These are phyloP conservation scores for Borostomias antarcticus DNA, from an alignment of 2,797 vertebrate species.

Conservation along the genomic window DNA sequence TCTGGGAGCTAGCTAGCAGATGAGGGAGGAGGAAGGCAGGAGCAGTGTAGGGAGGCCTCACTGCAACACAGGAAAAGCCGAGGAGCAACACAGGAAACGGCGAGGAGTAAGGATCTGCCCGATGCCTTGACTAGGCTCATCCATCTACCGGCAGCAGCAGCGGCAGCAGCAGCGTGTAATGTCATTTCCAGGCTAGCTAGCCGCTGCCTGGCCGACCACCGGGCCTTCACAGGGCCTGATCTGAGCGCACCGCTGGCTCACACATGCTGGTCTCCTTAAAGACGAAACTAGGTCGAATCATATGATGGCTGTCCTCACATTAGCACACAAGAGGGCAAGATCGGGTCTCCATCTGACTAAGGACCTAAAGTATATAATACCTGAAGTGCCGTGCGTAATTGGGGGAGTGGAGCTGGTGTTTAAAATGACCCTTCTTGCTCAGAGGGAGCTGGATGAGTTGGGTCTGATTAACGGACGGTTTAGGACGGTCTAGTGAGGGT, in stretches of 20 bases:
- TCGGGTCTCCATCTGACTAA: too few relatives aligned
- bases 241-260: conserved; percentile 50
- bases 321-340: too few relatives aligned
- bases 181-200: conserved; percentile 65
- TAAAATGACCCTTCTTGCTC: too few relatives aligned
- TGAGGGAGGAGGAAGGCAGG: neutral
- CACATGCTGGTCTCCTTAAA: conserved; percentile 63
- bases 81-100: conserved; percentile 52
- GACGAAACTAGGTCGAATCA: conserved; percentile 64
- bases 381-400: neutral
- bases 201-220: conserved; percentile 19
- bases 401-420: neutral
- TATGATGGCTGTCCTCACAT: conserved; percentile 27
- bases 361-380: too few relatives aligned
- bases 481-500: too few relatives aligned
- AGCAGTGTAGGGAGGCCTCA: conserved; percentile 26
- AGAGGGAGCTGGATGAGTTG: too few relatives aligned
- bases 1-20: neutral
- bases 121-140: conserved; percentile 49
- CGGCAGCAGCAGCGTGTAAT: conserved; percentile 66
- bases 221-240: conserved; percentile 50
- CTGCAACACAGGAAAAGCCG: neutral
- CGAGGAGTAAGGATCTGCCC: conserved; percentile 45
- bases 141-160: too few relatives aligned
- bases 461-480: too few relatives aligned